phyloP scores from a whole-genome alignment of 2,888 invertebrate species.

The Nephrotoma guestfalica region DNA sequence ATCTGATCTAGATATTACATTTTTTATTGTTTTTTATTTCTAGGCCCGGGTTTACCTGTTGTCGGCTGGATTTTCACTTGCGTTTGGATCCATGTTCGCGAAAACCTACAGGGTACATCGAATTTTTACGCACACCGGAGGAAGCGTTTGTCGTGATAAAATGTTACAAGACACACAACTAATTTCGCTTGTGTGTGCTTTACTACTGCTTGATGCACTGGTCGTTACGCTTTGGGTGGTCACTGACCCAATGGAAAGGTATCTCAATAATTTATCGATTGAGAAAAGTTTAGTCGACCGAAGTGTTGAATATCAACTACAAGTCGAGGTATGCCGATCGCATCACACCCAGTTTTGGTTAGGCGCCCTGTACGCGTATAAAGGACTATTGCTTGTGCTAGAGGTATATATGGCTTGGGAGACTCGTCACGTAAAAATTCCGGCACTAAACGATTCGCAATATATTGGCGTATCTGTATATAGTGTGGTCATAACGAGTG shows the following conservation, averaged over 20 bases:
- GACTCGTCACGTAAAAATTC: slow-evolving; percentile 81
- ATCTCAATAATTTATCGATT: slow-evolving; percentile 66
- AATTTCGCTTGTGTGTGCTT: slow-evolving; percentile 66
- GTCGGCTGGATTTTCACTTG: slow-evolving; percentile 79
- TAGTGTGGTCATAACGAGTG: slow-evolving; percentile 76
- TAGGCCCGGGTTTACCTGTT: slow-evolving; percentile 77
- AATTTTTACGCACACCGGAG: slow-evolving; percentile 72
- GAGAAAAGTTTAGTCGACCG: slow-evolving; percentile 62
- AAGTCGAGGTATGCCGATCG: slow-evolving; percentile 80
- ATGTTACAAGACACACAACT: slow-evolving; percentile 80
- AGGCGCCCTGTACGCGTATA: slow-evolving; percentile 80
- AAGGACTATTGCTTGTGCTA: slow-evolving; percentile 72
- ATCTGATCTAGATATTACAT: not conserved
- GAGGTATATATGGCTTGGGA: slow-evolving; percentile 96
- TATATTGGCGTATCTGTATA: slow-evolving; percentile 90
- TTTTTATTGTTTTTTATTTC: slow-evolving; percentile 7
- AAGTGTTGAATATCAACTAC: slow-evolving; percentile 74
- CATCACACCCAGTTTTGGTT: slow-evolving; percentile 80
- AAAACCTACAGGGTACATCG: slow-evolving; percentile 87
- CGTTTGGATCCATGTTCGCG: slow-evolving; percentile 90
- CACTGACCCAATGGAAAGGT: slow-evolving; percentile 76
- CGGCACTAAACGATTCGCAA: slow-evolving; percentile 83
- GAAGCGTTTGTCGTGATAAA: slow-evolving; percentile 77
- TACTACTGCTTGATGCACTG: slow-evolving; percentile 68
- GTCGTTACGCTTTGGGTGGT: slow-evolving; percentile 73